These are phyloP conservation scores for Limonius californicus DNA, from an alignment of 1,140 invertebrate species.

Conservation along the genomic window DNA sequence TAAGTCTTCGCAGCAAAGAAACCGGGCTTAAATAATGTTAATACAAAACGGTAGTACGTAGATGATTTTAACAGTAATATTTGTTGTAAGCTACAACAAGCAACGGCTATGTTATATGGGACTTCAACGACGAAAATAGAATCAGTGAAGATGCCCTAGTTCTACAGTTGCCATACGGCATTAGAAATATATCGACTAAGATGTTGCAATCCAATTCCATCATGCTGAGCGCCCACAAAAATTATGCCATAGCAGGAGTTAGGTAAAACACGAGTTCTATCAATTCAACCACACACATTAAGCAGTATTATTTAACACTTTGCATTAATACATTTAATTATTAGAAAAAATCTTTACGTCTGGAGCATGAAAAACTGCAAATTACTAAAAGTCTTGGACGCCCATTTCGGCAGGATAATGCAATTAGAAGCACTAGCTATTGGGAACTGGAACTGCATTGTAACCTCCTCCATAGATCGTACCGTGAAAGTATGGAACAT, in stretches of 20 bases:
- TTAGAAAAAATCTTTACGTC: slow-evolving; percentile 91
- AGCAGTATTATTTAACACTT: background rate
- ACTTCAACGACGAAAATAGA: slow-evolving; percentile 49
- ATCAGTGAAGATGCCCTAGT: slow-evolving; percentile 57
- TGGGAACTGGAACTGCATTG: slow-evolving; percentile 89
- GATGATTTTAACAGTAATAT: slow-evolving; percentile 1
- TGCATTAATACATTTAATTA: too few relatives aligned
- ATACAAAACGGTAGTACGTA: too few relatives aligned
- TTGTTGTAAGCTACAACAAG: slow-evolving; percentile 63
- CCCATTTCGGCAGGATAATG: slow-evolving; percentile 95
- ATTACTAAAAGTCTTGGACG: slow-evolving; percentile 89
- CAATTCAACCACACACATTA: too few relatives aligned
- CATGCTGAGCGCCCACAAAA: slow-evolving; percentile 83
- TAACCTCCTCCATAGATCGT: slow-evolving; percentile 95
- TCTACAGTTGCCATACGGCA: slow-evolving; percentile 79
- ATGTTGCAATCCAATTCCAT: slow-evolving; percentile 86
- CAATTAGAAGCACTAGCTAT: slow-evolving; percentile 81
- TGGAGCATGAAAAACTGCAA: slow-evolving; percentile 79
- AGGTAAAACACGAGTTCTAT: slow-evolving; percentile 50
- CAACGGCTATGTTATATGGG: slow-evolving; percentile 77
- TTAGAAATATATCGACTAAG: slow-evolving; percentile 88
- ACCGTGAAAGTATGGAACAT: slow-evolving; percentile 99
- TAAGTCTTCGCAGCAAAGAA: too few relatives aligned
- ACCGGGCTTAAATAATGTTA: too few relatives aligned
- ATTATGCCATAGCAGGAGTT: slow-evolving; percentile 92